Percentiles rank a stretch among this genome's conserved stretches.
phyloP scores from a whole-genome alignment of 2,797 vertebrate species.

The Neoniphon sammara region DNA sequence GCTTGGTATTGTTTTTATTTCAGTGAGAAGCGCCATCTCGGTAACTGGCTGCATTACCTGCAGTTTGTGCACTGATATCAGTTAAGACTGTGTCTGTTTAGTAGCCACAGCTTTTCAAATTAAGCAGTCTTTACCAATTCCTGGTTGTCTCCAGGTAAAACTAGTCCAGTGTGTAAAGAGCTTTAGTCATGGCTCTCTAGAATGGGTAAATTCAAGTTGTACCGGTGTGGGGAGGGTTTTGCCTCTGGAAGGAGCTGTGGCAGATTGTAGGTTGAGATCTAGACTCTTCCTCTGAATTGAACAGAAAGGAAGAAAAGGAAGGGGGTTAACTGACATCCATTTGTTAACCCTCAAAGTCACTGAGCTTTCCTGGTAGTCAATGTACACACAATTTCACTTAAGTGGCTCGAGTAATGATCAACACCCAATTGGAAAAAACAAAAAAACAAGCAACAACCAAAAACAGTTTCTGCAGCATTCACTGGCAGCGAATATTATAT shows the following conservation, averaged over 20 bases:
- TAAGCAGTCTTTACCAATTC: slow-evolving; percentile 6
- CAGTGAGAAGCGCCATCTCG: slow-evolving; percentile 19
- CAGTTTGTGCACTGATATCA: slow-evolving; percentile 23
- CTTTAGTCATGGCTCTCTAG: slow-evolving; percentile 65
- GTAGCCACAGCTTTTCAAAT: slow-evolving; percentile 46
- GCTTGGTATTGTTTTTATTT: not conserved
- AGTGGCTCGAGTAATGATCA: not conserved
- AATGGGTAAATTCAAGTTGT: slow-evolving; percentile 84
- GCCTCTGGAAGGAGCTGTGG: slow-evolving; percentile 93
- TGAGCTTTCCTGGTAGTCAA: slow-evolving; percentile 8
- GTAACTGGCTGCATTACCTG: slow-evolving; percentile 17
- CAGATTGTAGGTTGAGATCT: slow-evolving; percentile 90
- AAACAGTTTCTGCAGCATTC: not conserved
- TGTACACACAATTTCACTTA: slow-evolving; percentile 31
- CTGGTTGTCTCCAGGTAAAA: slow-evolving; percentile 25
- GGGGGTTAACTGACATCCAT: slow-evolving; percentile 70
- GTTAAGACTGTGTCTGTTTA: slow-evolving; percentile 40
- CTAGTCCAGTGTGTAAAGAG: slow-evolving; percentile 51
- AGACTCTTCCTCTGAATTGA: slow-evolving; percentile 94
- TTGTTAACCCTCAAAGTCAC: slow-evolving; percentile 36
- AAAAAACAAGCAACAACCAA: too few relatives aligned
- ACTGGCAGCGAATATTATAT: not conserved
- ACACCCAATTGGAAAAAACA: not conserved
- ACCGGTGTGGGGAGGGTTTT: slow-evolving; percentile 97
- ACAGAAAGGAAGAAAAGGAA: slow-evolving; percentile 73